These are phyloP conservation scores for Lasioglossum pauxillum DNA, from an alignment of 2,888 invertebrate genomes.

Conservation along the genomic window DNA sequence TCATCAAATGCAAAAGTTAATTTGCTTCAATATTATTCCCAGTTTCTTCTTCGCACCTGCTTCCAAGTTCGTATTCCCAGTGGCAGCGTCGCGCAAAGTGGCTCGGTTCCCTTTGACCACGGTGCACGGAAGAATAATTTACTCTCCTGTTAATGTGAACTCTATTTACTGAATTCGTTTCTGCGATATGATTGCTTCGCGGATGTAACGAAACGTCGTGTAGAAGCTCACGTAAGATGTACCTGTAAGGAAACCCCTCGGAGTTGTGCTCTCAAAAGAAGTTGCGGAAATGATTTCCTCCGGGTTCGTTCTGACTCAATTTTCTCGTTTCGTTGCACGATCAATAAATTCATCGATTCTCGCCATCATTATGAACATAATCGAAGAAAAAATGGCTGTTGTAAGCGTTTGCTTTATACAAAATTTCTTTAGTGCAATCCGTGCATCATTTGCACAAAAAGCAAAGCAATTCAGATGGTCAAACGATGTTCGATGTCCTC, in stretches of 20 bases:
- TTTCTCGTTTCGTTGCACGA: neutral
- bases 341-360: neutral
- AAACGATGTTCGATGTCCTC: neutral
- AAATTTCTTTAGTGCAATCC: too few species aligned
- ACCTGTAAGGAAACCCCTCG: neutral
- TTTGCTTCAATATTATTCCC: neutral
- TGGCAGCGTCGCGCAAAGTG: neutral
- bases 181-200: neutral
- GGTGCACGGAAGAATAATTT: neutral
- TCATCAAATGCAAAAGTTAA: neutral
- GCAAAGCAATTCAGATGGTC: too few species aligned
- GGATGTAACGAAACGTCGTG: neutral
- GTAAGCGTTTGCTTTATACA: too few species aligned
- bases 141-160: neutral
- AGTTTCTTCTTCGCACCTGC: neutral
- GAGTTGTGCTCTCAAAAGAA: neutral
- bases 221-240: neutral
- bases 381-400: too few species aligned
- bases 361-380: neutral
- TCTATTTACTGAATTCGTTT: slow-evolving; percentile 2
- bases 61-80: neutral
- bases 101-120: neutral
- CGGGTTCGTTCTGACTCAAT: neutral
- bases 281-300: neutral
- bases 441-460: too few species aligned